phyloP scores from a whole-genome alignment of 2,797 vertebrate species.

The Platyrinchus mystaceus region DNA sequence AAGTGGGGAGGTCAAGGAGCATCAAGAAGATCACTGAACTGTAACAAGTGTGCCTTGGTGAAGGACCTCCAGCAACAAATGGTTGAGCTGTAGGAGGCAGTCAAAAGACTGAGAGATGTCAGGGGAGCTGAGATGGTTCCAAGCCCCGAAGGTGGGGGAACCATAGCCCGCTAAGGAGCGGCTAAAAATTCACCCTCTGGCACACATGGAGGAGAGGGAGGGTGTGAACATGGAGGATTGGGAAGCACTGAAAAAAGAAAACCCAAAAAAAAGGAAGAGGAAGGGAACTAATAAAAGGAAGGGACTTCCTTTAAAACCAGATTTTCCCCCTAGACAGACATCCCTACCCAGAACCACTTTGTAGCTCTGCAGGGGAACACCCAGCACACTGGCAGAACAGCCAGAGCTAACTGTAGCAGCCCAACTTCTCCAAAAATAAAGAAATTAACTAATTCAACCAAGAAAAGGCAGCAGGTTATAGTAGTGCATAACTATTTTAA shows the following conservation, averaged over 20 bases:
- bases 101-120: background rate
- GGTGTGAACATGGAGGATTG: background rate
- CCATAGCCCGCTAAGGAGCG: background rate
- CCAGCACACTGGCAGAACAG: background rate
- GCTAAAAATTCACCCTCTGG: background rate
- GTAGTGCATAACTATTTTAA: background rate
- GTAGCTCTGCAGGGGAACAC: background rate
- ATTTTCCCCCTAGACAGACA: background rate
- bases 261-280: background rate
- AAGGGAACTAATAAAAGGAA: background rate
- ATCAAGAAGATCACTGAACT: background rate
- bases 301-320: background rate
- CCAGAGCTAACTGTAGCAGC: background rate
- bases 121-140: background rate
- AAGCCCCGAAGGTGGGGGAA: rapidly evolving
- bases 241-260: background rate
- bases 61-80: background rate
- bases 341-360: background rate
- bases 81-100: too few species aligned
- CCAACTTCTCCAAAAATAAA: background rate
- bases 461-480: background rate
- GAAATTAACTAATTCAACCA: background rate
- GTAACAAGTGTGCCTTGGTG: background rate
- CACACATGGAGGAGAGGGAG: background rate
- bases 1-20: background rate